Base-by-base conservation (phyloP, 1,140 invertebrate genomes). In the Tetraneura akinire region DNA sequence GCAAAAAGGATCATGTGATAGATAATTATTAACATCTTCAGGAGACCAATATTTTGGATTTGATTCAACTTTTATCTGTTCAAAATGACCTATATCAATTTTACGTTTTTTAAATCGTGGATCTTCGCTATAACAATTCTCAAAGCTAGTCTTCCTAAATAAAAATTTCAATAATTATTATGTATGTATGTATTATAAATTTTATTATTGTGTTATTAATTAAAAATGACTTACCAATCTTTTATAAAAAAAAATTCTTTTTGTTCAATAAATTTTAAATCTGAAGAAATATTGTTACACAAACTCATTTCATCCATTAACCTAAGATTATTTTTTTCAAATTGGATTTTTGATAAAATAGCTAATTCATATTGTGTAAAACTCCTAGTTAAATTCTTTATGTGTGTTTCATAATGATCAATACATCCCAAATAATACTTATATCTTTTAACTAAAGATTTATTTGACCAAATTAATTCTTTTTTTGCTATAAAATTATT, bases 11-110 rank as follows among this genome's bases (percentile, higher is more conserved):
- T 78, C 74, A 62, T 47, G 42, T 13, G 16, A n/a, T 5, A 78
- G 10, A 62, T 78, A 78, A 3, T 23, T 42, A 62, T 60, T 47
- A 1, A 78, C 55, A n/a, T 62, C 32, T 18, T 47, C 16, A 60
- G 74, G 14, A 62, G 37, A 47, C 74, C 74, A 78, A 60, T 45
- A 47, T 45, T 45, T 45, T 13, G 74, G 74, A 62, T 78, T 60
- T 78, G 74, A 78, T 9, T 21, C 47, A 9, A 78, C 11, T 18
- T 47, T 29, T 6, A 78, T 78, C 6, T 8, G 9, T 47, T 78
- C 37, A 18, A 78, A 10, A 29, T 26, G 37, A 6, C 74, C 53
- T 5, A 78, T 62, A 57, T 78, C 55, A 62, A 78, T 62, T 60
- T 60, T 62, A 18, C 0, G 29, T 9, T 78, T 62, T 13, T 62